Evolutionary conservation across 2,797 vertebrate genomes (phyloP), one percentile per base, ranked within the genome.

Genomic region (Margarornis squamiger): DNA sequence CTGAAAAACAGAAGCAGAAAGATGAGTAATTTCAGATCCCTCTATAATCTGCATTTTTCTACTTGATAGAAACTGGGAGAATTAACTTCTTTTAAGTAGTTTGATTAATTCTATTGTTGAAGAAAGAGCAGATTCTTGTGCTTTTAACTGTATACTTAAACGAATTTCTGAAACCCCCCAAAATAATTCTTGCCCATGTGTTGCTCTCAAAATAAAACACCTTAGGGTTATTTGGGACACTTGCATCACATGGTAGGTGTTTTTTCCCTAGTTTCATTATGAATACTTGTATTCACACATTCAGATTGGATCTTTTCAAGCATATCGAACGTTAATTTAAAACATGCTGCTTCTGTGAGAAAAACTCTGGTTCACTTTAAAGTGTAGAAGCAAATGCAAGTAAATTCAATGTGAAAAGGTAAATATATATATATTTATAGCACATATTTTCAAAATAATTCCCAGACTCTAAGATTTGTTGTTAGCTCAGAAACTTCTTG

Each of bases 1-100:
- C 99, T 99, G 80, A 36, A 92, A 95, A 94, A 75, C 61, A 96
- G 61, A 95, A 92, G 41, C 27, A 95, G 61, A 89, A 89, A 8
- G 79, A 83, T 76, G 2, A 93, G 21, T 59, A 22, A 73, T n/a
- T 55, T 55, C 71, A 66, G 83, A 82, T 13, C 2, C 18, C 27
- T 24, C 1, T 45, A 71, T 24, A 63, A 20, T 59, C 30, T 74
- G 20, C 26, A 32, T 80, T 39, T 43, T 93, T 93, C 55, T 41
- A 65, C 43, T 88, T 77, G 6, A 91, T 1, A 65, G 39, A 82
- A 92, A 81, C 45, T 62, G 23, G 9, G 34, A 86, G 24, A 84
- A 76, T 54, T 41, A 78, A 63, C 24, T 77, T 88, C 38, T 45
- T 88, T 67, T 27, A 85, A 78, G 52, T 48, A 94, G 71, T 34